Conservation (phyloP, 2,797 vertebrate genomes). For the Protosalanx chinensis region DNA sequence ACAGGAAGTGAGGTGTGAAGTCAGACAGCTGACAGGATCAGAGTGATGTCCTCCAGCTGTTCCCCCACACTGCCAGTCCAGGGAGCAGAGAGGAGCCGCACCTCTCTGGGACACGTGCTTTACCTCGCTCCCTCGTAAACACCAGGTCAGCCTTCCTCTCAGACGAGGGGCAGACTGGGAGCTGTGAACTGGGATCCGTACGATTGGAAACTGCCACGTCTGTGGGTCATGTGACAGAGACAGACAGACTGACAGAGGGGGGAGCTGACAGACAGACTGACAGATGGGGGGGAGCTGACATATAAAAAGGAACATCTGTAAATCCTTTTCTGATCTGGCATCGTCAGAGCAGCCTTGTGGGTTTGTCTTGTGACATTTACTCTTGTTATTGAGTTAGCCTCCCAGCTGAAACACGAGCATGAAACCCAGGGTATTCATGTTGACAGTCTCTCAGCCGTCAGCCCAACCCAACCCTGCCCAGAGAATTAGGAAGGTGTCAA, state of each 20-base stretch:
- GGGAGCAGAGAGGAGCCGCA: too few relatives aligned
- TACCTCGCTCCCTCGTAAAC: not conserved
- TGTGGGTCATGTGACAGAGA: not conserved
- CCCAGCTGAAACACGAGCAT: not conserved
- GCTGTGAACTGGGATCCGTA: not conserved
- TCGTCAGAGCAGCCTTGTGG: not conserved
- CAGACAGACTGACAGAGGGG: not conserved
- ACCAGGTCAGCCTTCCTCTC: not conserved
- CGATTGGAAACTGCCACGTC: not conserved
- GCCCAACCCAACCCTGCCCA: not conserved
- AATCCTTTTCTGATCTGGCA: not conserved
- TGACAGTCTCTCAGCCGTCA: too few relatives aligned
- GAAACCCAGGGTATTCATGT: not conserved
- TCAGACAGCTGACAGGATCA: not conserved
- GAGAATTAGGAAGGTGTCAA: too few relatives aligned
- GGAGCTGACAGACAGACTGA: not conserved
- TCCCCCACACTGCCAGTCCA: too few relatives aligned
- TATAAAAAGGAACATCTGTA: not conserved
- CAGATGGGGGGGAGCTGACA: not conserved
- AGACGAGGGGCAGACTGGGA: not conserved
- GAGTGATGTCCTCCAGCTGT: too few relatives aligned
- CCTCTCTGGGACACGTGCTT: not conserved
- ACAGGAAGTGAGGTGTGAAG: not conserved
- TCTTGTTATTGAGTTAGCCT: not conserved
- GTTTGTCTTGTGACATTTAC: not conserved